phyloP scores from a whole-genome alignment of 2,113 vertebrate species.

The Varanus komodoensis region DNA sequence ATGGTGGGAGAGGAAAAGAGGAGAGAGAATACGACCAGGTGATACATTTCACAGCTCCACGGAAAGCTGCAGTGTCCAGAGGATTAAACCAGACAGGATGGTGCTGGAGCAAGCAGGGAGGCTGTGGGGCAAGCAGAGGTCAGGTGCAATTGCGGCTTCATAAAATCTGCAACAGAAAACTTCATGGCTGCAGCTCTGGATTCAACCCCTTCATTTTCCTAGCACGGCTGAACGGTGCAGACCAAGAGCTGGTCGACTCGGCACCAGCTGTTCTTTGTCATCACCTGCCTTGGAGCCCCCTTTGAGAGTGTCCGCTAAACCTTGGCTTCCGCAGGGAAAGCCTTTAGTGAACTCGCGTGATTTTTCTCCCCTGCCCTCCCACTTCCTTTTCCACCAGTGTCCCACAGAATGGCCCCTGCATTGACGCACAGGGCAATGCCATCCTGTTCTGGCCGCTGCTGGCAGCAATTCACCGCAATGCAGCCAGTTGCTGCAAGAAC shows the following conservation, averaged over 20 bases:
- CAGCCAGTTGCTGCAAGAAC: conserved; percentile 42
- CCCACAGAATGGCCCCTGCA: conserved; percentile 63
- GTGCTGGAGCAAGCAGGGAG: too few species aligned
- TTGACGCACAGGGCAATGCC: conserved; percentile 62
- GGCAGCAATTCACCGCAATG: conserved; percentile 44
- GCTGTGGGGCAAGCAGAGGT: neutral
- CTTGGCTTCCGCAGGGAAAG: conserved; percentile 65
- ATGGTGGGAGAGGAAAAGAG: neutral
- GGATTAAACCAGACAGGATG: neutral
- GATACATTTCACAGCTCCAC: neutral
- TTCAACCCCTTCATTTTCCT: neutral
- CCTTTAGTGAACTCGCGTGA: conserved; percentile 66
- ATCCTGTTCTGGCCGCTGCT: conserved; percentile 57
- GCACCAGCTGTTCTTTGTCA: conserved; percentile 62
- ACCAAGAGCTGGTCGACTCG: conserved; percentile 44
- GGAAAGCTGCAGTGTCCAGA: rapidly evolving
- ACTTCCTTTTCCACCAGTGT: neutral
- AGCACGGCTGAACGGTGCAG: neutral
- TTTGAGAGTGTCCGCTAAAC: conserved; percentile 60
- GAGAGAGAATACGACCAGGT: neutral
- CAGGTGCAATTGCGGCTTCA: neutral
- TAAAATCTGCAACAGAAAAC: neutral
- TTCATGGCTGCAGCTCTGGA: neutral
- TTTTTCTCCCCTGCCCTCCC: neutral
- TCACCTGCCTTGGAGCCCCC: conserved; percentile 60